Percentiles rank a stretch among this genome's conserved stretches.
phyloP scores from a whole-genome alignment of 2,888 invertebrate genomes.

The Diplazon laetatorius region DNA sequence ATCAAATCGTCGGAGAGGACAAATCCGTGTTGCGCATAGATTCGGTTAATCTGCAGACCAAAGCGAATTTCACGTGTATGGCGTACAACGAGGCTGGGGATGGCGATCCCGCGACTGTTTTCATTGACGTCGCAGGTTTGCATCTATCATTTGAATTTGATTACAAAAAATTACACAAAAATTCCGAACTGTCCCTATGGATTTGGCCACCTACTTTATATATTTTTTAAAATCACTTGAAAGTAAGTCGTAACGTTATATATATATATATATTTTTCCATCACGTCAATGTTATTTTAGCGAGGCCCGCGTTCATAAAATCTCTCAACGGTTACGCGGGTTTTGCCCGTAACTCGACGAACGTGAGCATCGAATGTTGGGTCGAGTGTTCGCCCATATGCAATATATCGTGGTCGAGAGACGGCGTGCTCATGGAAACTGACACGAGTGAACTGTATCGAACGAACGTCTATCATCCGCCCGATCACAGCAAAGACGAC shows the following conservation, averaged over 20 bases:
- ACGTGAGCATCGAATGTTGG: conserved; percentile 90
- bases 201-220: neutral
- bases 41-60: conserved; percentile 92
- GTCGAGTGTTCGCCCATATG: conserved; percentile 95
- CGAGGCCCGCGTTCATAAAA: conserved; percentile 94
- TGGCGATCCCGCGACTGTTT: conserved; percentile 87
- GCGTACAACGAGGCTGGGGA: conserved; percentile 94
- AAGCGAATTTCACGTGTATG: conserved; percentile 95
- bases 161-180: too few species aligned
- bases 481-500: conserved; percentile 91
- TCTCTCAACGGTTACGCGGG: conserved; percentile 93
- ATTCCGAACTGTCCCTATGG: neutral
- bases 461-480: conserved; percentile 86
- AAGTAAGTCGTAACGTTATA: too few species aligned
- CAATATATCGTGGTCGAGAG: conserved; percentile 92
- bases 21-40: conserved; percentile 91
- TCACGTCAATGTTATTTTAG: conserved; percentile 83
- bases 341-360: conserved; percentile 88
- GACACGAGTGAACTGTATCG: conserved; percentile 85
- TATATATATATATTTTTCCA: too few species aligned
- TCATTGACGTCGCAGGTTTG: conserved; percentile 88
- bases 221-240: conserved; percentile 17
- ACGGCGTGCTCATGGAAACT: conserved; percentile 87
- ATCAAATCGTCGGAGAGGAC: conserved; percentile 89
- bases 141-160: too few species aligned